phyloP scores from a whole-genome alignment of 2,888 invertebrate species.

The Fragum whitleyi region DNA sequence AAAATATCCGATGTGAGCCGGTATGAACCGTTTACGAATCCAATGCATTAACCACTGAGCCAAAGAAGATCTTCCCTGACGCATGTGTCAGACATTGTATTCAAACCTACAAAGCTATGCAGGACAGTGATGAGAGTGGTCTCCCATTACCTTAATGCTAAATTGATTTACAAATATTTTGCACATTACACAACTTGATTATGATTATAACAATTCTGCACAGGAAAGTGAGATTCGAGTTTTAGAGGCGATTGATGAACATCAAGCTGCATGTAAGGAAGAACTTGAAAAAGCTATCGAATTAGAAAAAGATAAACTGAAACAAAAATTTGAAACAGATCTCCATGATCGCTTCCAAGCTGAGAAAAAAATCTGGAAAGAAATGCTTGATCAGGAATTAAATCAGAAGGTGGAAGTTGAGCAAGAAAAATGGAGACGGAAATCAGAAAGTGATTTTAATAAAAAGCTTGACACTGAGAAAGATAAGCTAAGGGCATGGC shows the following conservation, averaged over 20 bases:
- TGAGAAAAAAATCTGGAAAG: conserved; percentile 63
- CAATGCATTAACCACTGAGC: too few relatives aligned
- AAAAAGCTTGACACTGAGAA: conserved; percentile 59
- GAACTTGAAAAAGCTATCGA: conserved; percentile 42
- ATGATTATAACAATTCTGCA: background rate
- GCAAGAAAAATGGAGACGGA: conserved; percentile 58
- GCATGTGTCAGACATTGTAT: too few relatives aligned
- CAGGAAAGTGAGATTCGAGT: conserved; percentile 63
- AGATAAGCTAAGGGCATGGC: conserved; percentile 43
- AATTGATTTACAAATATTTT: too few relatives aligned
- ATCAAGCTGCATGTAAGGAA: conserved; percentile 54
- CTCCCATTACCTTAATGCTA: too few relatives aligned
- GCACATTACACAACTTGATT: too few relatives aligned
- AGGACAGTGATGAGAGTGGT: too few relatives aligned
- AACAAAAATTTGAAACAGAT: conserved; percentile 54
- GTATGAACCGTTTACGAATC: too few relatives aligned
- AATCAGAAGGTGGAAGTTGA: conserved; percentile 59
- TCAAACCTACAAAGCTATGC: too few relatives aligned
- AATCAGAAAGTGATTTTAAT: conserved; percentile 53
- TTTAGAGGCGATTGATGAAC: conserved; percentile 58
- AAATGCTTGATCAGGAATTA: conserved; percentile 57
- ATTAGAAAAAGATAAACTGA: conserved; percentile 43
- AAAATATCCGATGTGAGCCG: too few relatives aligned
- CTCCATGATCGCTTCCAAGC: conserved; percentile 51
- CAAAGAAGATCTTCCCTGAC: too few relatives aligned